A percentile compares a stretch with the other conserved stretches of the same genome.
phyloP scores from a whole-genome alignment of 2,888 invertebrate species.

The Tholera decimalis region DNA sequence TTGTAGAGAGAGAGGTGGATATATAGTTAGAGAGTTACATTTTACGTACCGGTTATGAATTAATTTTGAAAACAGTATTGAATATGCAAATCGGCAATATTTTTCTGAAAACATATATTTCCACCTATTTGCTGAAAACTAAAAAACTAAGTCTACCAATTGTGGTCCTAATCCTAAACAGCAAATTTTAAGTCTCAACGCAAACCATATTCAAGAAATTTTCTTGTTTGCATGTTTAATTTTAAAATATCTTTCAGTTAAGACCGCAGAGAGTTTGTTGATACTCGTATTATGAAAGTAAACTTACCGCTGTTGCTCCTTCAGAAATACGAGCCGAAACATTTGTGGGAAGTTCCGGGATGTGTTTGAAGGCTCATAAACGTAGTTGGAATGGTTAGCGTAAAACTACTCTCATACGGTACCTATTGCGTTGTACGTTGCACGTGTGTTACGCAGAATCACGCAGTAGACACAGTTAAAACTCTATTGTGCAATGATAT shows the following conservation, averaged over 20 bases:
- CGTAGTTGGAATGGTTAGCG: conserved; percentile 67
- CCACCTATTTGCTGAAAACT: no score
- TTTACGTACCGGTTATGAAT: background rate
- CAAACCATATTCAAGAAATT: conserved; percentile 10
- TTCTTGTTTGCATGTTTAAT: conserved; percentile 24
- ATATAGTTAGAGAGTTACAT: no score
- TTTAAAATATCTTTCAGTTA: conserved; percentile 10
- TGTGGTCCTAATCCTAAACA: background rate
- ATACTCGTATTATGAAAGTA: conserved; percentile 37
- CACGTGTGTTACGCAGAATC: no score
- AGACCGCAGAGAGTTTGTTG: conserved; percentile 42
- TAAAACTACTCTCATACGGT: conserved; percentile 26
- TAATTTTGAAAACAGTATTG: no score
- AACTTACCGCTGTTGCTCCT: conserved; percentile 14
- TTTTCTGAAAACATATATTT: background rate
- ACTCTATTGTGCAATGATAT: no score
- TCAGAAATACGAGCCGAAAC: conserved; percentile 16
- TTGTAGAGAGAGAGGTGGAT: background rate
- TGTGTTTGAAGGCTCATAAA: conserved; percentile 78
- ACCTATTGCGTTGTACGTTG: background rate
- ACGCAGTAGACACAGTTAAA: no score
- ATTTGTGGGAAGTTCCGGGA: conserved; percentile 67
- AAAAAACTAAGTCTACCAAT: background rate
- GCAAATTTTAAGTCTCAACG: conserved; percentile 14
- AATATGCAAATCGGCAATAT: background rate